A percentile compares a stretch with the other conserved stretches of the same genome.
Conservation (phyloP, 1,140 invertebrate genomes). For the Drosophila mayri region DNA sequence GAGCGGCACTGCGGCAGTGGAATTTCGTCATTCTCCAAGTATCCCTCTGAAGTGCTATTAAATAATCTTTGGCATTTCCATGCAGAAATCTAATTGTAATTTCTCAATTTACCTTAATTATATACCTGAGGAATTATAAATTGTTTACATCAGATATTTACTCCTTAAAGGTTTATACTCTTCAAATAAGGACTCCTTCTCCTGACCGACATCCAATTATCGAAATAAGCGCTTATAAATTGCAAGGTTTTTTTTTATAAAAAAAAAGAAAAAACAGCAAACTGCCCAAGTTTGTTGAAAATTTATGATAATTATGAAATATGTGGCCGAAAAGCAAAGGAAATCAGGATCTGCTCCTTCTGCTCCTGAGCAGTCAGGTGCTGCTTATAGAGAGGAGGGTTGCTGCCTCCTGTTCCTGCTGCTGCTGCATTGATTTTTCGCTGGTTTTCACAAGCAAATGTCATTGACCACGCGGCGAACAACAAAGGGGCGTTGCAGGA, state of each 20-base stretch:
- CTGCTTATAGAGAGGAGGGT: not conserved
- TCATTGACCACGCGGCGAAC: conserved; percentile 68
- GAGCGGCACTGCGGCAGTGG: conserved; percentile 6
- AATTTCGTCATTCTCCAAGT: not conserved
- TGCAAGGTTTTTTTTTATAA: conserved; percentile 1
- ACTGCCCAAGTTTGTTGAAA: not conserved
- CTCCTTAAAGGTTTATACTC: too few relatives aligned
- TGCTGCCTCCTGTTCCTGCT: not conserved
- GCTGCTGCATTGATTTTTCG: conserved; percentile 69
- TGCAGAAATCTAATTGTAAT: not conserved
- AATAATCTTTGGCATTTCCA: not conserved
- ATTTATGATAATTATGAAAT: conserved; percentile 52
- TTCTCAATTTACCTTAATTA: not conserved
- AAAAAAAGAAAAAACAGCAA: too few relatives aligned
- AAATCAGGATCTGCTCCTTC: not conserved
- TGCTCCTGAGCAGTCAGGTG: conserved; percentile 4
- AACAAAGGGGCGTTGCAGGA: conserved; percentile 69
- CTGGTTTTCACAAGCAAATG: conserved; percentile 52
- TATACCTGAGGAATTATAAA: too few relatives aligned
- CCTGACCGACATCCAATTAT: conserved; percentile 28
- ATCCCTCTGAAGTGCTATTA: not conserved
- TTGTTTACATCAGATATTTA: not conserved
- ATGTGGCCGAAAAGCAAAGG: conserved; percentile 8
- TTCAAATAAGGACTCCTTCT: too few relatives aligned
- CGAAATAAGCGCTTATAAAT: conserved; percentile 33